These are phyloP conservation scores for Plutella xylostella DNA, from an alignment of 2,888 invertebrate genomes.

Conservation along the genomic window DNA sequence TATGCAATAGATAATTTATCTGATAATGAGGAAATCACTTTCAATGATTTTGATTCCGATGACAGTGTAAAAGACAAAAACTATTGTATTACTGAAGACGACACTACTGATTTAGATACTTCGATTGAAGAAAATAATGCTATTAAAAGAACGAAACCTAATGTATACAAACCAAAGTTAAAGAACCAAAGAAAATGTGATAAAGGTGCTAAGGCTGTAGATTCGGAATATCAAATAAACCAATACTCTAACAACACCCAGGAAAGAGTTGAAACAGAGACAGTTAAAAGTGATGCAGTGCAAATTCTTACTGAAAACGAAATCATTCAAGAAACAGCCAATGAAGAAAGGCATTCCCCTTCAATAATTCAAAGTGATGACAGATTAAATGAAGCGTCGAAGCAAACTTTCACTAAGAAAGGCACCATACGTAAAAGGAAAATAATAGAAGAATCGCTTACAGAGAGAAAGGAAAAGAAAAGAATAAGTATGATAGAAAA, in stretches of 20 bases:
- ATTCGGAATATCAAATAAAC: background rate
- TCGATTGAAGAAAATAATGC: background rate
- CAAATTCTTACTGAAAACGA: background rate
- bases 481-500: background rate
- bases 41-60: background rate
- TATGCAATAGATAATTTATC: background rate
- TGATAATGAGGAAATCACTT: background rate
- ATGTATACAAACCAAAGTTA: background rate
- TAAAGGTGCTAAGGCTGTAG: background rate
- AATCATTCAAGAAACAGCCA: background rate
- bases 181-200: background rate
- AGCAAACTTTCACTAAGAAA: too few species aligned
- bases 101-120: too few species aligned
- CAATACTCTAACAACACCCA: too few species aligned
- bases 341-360: background rate
- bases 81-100: background rate
- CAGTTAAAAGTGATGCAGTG: background rate
- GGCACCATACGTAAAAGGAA: too few species aligned
- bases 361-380: background rate
- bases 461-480: background rate
- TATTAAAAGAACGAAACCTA: background rate
- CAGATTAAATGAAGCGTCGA: too few species aligned
- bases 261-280: too few species aligned
- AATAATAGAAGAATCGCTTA: background rate
- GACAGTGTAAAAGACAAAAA: background rate